These are phyloP conservation scores for Epinephelus cyanopodus DNA, from an alignment of 2,113 vertebrate genomes.

Conservation along the genomic window DNA sequence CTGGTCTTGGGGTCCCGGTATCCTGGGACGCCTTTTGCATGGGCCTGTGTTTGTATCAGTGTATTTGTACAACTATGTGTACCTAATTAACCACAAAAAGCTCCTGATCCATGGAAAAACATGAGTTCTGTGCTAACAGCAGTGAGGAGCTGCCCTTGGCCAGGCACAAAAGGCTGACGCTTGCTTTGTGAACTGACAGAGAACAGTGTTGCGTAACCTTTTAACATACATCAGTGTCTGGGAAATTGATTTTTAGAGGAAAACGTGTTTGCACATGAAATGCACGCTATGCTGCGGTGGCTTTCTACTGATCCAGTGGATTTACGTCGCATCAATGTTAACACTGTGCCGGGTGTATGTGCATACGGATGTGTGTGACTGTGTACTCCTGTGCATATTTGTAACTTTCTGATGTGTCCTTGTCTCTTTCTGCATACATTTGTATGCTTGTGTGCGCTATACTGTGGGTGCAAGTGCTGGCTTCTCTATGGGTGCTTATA, in stretches of 20 bases:
- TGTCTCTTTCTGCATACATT: constrained; percentile 1
- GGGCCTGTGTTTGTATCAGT: neutral
- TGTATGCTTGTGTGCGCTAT: neutral
- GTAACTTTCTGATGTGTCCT: constrained; percentile 36
- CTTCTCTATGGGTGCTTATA: neutral
- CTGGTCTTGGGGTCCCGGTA: neutral
- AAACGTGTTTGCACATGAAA: constrained; percentile 76
- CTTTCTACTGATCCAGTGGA: constrained; percentile 67
- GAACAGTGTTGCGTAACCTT: constrained; percentile 48
- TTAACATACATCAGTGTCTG: constrained; percentile 56
- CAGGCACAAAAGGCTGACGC: constrained; percentile 48
- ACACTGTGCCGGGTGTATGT: constrained; percentile 7
- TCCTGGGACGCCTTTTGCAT: neutral
- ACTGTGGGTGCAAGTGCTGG: neutral
- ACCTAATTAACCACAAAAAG: constrained; percentile 39
- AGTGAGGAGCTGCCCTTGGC: constrained; percentile 53
- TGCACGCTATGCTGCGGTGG: constrained; percentile 29
- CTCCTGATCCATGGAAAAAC: constrained; percentile 34
- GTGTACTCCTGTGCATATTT: constrained; percentile 11
- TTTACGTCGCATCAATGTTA: constrained; percentile 53
- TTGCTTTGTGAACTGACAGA: constrained; percentile 42
- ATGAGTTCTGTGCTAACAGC: neutral
- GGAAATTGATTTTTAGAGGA: constrained; percentile 61
- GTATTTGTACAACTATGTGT: constrained; percentile 16
- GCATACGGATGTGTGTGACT: constrained; percentile 9